Base-by-base conservation (phyloP, 2,113 vertebrate genomes). In the Lamprologus tigripictilis region DNA sequence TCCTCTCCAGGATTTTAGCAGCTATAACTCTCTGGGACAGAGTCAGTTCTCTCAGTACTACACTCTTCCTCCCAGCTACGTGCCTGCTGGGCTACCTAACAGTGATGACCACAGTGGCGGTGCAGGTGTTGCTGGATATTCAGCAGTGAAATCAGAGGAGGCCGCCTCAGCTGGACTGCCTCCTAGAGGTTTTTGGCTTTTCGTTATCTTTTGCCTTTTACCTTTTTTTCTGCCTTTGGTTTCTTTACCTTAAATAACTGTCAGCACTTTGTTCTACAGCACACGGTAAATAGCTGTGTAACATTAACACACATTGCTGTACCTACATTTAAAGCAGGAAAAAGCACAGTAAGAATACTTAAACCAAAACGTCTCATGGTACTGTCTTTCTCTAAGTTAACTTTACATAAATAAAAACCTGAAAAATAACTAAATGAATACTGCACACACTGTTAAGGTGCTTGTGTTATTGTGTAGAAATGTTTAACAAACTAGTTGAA, bases 11-110 rank as follows among this genome's bases (percentile, higher is more conserved):
- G 99, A 99, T 1, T 99, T 98, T 82, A 97, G 97, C 66, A 97
- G 96, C 4, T 99, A 98, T 90, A 98, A 96, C 6, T 97, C 98
- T 78, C 96, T 99, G 92, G 98, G 98, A 16, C 98, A 98, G 90
- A 97, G 89, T 87, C 98, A 98, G 93, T 99, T 98, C 95, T 97
- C 98, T 91, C 95, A 96, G 57, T 99, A 98, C 94, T 99, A 99
- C 92, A 91, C 96, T 0, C 97, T 98, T 0, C 97, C 96, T 86
- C 96, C 97, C 90, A 97, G 95, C 95, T 99, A 98, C 47, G 95
- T 97, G 9, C 96, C 98, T 40, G 88, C 94, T 88, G 96, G 96
- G 85, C 92, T 97, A 89, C 90, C 96, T 91, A 97, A 40, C 94
- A 95, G 88, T 31, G 96, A 96, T 3, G 81, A 97, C 0, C 97